A percentile compares a stretch with the other conserved stretches of the same genome.
Conservation (phyloP, 2,797 vertebrate genomes). For the Hafferia zeledoni region DNA sequence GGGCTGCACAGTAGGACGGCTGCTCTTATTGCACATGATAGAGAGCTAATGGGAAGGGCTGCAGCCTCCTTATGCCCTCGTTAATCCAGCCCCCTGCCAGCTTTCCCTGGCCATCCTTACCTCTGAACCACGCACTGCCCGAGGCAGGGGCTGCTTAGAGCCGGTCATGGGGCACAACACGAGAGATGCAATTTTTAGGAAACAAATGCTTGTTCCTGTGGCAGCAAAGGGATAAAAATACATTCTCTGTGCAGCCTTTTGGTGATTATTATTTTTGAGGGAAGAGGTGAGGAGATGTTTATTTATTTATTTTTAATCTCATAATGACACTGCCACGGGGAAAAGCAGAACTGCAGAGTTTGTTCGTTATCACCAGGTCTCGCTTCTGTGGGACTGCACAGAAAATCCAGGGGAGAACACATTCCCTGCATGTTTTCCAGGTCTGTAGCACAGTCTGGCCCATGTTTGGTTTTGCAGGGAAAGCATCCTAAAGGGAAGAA, state of each 20-base stretch:
- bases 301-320: neutral
- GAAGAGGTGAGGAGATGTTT: neutral
- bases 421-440: neutral
- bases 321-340: neutral
- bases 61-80: neutral
- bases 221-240: neutral
- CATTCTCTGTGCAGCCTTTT: neutral
- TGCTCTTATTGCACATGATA: conserved; percentile 31
- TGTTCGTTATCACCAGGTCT: accelerated
- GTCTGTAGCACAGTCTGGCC: neutral
- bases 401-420: neutral
- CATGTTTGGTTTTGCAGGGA: neutral
- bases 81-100: neutral
- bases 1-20: conserved; percentile 35
- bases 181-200: neutral
- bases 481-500: neutral
- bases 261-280: neutral
- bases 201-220: accelerated
- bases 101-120: neutral
- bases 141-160: neutral
- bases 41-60: conserved; percentile 48
- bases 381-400: neutral
- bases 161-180: accelerated
- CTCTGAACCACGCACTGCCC: accelerated
- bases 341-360: neutral